These are phyloP conservation scores for Pterostichus niger DNA, from an alignment of 2,888 invertebrate species.

Conservation along the genomic window DNA sequence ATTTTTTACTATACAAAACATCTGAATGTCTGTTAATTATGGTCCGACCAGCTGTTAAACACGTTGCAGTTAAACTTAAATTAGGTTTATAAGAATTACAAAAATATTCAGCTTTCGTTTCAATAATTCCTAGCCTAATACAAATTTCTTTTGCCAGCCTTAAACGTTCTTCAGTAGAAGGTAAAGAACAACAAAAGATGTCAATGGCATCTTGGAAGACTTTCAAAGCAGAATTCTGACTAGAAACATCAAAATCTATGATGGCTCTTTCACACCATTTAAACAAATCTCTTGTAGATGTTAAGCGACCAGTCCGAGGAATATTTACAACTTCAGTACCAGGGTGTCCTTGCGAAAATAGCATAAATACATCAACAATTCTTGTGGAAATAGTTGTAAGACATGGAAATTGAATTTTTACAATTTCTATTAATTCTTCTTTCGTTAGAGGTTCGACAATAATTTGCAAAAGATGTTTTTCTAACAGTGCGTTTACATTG, in stretches of 20 bases:
- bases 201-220: slow-evolving; percentile 94
- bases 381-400: slow-evolving; percentile 86
- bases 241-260: slow-evolving; percentile 86
- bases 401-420: slow-evolving; percentile 84
- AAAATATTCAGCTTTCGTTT: slow-evolving; percentile 90
- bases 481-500: slow-evolving; percentile 84
- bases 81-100: slow-evolving; percentile 89
- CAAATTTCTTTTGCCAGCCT: slow-evolving; percentile 87
- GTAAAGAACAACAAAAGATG: slow-evolving; percentile 91
- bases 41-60: slow-evolving; percentile 87
- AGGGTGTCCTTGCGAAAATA: slow-evolving; percentile 87
- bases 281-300: slow-evolving; percentile 92
- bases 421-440: slow-evolving; percentile 86
- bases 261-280: slow-evolving; percentile 93
- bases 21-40: slow-evolving; percentile 74
- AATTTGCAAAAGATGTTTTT: slow-evolving; percentile 90
- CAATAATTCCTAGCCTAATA: slow-evolving; percentile 89
- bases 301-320: slow-evolving; percentile 81
- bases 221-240: slow-evolving; percentile 83
- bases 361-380: slow-evolving; percentile 90
- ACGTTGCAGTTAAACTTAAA: slow-evolving; percentile 80
- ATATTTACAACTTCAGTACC: slow-evolving; percentile 78
- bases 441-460: slow-evolving; percentile 89
- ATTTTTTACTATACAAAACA: slow-evolving; percentile 69
- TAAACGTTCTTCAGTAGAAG: slow-evolving; percentile 83